These are phyloP conservation scores for Hystrix cristata DNA, from an alignment of 2,113 vertebrate genomes.

Conservation along the genomic window DNA sequence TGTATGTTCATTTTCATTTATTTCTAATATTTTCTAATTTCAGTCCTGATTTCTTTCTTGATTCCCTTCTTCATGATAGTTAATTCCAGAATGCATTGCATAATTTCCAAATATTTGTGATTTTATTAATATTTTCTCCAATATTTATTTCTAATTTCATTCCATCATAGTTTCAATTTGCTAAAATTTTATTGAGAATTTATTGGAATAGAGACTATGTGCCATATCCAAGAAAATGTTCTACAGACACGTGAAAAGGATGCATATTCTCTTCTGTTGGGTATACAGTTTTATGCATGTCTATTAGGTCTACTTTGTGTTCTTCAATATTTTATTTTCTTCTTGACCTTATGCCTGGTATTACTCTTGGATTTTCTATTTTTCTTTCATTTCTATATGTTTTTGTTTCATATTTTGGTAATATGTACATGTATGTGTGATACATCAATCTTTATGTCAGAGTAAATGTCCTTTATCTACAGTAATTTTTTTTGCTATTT, in stretches of 20 bases:
- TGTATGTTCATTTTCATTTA: neutral
- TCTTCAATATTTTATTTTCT: neutral
- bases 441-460: neutral
- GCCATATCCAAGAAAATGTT: neutral
- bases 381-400: neutral
- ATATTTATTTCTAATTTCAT: neutral
- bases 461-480: neutral
- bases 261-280: too few species aligned
- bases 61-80: neutral
- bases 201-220: neutral
- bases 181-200: neutral
- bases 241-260: neutral
- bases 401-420: neutral
- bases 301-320: neutral
- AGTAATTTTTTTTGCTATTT: neutral
- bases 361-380: neutral
- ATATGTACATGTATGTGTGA: neutral
- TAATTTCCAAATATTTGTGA: neutral
- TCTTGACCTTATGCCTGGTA: neutral
- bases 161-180: neutral
- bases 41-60: neutral
- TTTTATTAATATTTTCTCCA: neutral
- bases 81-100: neutral
- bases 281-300: too few species aligned
- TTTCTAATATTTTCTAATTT: neutral